A percentile compares a stretch with the other conserved stretches of the same genome.
Evolutionary conservation across 92 coral and sea anemone species (phyloP).

Genomic region (Epizoanthus illoricatus): DNA sequence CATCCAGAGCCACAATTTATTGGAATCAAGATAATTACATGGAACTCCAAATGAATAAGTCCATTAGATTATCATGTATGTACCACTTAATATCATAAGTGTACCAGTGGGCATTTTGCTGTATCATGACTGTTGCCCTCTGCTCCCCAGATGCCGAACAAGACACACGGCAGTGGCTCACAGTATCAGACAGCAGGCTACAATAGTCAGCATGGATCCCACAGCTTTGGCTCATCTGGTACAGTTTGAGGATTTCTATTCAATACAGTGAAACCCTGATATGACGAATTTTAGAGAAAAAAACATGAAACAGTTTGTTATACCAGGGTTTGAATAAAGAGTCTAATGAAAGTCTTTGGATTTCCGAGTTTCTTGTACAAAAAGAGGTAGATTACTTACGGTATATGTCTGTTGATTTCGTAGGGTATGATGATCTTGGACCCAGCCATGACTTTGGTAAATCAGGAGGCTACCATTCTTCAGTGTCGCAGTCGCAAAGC

Average conservation of each 20-base stretch:
- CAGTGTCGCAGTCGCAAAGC: conserved; percentile 83
- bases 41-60: no score
- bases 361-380: neutral
- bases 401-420: neutral
- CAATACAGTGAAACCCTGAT: neutral
- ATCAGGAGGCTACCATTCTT: conserved; percentile 71
- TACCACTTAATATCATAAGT: no score
- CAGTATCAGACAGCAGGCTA: conserved; percentile 78
- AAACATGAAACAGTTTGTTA: no score
- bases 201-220: conserved; percentile 79
- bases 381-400: neutral
- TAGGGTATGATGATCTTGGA: conserved; percentile 84
- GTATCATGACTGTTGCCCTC: neutral
- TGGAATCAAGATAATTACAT: no score
- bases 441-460: conserved; percentile 78
- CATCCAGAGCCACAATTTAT: no score
- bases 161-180: conserved; percentile 81
- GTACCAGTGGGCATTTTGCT: neutral
- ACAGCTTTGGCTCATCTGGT: conserved; percentile 70
- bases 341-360: no score
- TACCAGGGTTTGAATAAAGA: no score
- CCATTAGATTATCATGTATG: no score
- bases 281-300: no score
- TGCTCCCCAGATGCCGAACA: conserved; percentile 71
- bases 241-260: neutral